phyloP scores from a whole-genome alignment of 2,888 invertebrate species.

The Ormyrus labotus region DNA sequence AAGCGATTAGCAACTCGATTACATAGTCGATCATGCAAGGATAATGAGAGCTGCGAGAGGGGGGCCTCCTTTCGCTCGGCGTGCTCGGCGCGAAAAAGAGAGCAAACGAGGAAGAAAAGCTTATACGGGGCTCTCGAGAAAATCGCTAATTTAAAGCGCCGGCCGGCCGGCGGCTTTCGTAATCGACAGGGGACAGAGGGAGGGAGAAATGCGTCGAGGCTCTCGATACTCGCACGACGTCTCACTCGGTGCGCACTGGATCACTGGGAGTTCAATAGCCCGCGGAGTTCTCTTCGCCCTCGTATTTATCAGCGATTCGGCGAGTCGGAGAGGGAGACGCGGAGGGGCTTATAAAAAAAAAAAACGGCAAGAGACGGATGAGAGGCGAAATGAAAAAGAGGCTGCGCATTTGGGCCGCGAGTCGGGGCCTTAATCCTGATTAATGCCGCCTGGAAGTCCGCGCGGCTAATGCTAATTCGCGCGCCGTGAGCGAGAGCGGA shows the following conservation, averaged over 20 bases:
- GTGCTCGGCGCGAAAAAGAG: background rate
- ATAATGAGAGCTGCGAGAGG: conserved; percentile 18
- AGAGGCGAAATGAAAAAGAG: conserved; percentile 45
- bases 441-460: conserved; percentile 71
- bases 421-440: conserved; percentile 71
- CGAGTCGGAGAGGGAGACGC: conserved; percentile 1
- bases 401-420: conserved; percentile 20
- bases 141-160: background rate
- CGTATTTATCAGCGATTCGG: background rate
- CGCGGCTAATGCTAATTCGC: conserved; percentile 70
- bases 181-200: background rate
- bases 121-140: background rate
- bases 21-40: conserved; percentile 50
- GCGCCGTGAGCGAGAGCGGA: conserved; percentile 58
- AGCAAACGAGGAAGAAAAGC: background rate
- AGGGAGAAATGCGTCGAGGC: background rate
- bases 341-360: background rate
- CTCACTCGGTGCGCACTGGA: no score
- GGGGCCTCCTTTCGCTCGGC: background rate
- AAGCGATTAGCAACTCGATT: conserved; percentile 51
- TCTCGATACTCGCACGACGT: background rate
- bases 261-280: no score
- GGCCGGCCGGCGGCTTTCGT: background rate
- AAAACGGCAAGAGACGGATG: conserved; percentile 53
- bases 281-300: no score